These are phyloP conservation scores for Thymelicus sylvestris DNA, from an alignment of 2,888 invertebrate species.

Conservation along the genomic window DNA sequence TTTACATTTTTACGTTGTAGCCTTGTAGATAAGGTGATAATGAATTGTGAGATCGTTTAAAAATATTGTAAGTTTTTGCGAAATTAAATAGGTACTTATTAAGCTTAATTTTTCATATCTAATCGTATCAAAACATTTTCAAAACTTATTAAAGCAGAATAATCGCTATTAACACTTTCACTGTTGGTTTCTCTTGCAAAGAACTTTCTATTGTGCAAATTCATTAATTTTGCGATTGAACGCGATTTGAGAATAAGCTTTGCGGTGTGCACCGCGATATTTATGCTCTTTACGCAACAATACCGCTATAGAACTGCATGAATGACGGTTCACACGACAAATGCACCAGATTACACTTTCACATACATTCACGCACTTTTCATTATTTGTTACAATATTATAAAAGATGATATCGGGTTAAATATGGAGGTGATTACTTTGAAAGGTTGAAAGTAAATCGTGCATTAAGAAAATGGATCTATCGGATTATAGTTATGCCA, in stretches of 20 bases:
- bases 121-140: not conserved
- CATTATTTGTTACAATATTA: conserved; percentile 24
- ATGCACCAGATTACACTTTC: conserved; percentile 39
- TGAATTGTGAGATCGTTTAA: too few species aligned
- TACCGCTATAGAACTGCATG: conserved; percentile 29
- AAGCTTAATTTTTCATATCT: not conserved
- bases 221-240: conserved; percentile 57
- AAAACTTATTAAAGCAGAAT: conserved; percentile 26
- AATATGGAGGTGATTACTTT: conserved; percentile 27
- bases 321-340: conserved; percentile 38
- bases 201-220: conserved; percentile 58
- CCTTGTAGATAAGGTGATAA: too few species aligned
- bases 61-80: too few species aligned
- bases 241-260: conserved; percentile 42
- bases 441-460: conserved; percentile 1
- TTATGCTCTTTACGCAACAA: conserved; percentile 26
- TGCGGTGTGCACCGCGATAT: conserved; percentile 16
- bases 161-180: conserved; percentile 54
- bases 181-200: conserved; percentile 51
- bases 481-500: not conserved
- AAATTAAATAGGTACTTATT: too few species aligned
- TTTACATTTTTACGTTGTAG: too few species aligned
- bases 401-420: conserved; percentile 28
- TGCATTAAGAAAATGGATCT: not conserved
- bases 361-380: conserved; percentile 33